Evolutionary conservation across 2,797 vertebrate species (phyloP), one percentile per base, ranked within the genome.

Genomic region (Spinus olivaceus): DNA sequence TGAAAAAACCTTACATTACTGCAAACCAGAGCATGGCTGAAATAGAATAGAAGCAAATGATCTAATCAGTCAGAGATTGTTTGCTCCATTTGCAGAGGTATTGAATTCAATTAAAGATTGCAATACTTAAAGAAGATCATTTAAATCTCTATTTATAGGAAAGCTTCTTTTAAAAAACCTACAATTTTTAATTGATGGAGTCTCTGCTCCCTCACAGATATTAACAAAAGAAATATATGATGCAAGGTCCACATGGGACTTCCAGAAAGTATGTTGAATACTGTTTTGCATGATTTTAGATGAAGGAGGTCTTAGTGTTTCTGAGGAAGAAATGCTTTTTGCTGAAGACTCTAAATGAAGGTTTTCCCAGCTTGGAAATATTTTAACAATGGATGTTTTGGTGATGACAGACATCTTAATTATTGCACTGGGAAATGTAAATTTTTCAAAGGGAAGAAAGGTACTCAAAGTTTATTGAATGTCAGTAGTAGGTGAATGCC

Each of bases 51-150:
- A 96, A 90, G 81, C 88, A 97, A 97, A 95, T 95, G 83, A 96
- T 94, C 88, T 91, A 96, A 97, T 97, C 95, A 97, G 84, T 97
- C 95, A 92, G 82, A 93, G 77, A 96, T 97, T 97, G 96, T 93
- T 97, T 96, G 93, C 94, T 94, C 80, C 86, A 93, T 96, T 97
- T 97, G 79, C 92, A 72, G 37, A 91, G 47, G 49, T 94, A 97
- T 65, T 97, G 94, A 96, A 90, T 97, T 97, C 83, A 97, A 95
- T 97, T 95, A 95, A 97, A 95, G 67, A 97, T 95, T 95, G 81
- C 63, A 93, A 83, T 88, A 59, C 67, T 95, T 95, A 93, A 97
- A 95, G 69, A 67, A 88, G 42, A 94, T 91, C 21, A 83, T 95
- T 96, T 94, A 86, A 94, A 72, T 92, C 57, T 95, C 92, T 94